These are phyloP conservation scores for Hyperopisus bebe DNA, from an alignment of 2,113 vertebrate genomes.

Conservation along the genomic window DNA sequence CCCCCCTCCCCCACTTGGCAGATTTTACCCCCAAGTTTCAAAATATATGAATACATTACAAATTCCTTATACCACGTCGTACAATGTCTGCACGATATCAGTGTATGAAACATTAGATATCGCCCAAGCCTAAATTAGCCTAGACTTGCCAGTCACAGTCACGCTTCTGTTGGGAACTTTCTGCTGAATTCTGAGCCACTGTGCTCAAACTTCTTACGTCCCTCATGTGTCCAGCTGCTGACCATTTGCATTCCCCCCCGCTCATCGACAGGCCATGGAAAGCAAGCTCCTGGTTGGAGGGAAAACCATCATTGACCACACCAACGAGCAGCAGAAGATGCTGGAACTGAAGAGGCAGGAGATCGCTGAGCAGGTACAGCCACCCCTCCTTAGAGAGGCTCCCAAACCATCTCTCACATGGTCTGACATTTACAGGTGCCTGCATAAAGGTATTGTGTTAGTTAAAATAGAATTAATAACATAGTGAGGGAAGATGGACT, in stretches of 20 bases:
- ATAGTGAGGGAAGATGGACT: background rate
- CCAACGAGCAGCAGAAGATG: constrained; percentile 85
- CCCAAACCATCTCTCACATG: background rate
- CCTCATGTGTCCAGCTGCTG: background rate
- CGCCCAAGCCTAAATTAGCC: background rate
- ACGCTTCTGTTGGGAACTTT: background rate
- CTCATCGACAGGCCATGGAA: constrained; percentile 67
- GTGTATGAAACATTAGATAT: background rate
- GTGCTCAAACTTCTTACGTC: background rate
- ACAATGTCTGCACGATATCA: background rate
- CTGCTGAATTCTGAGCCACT: background rate
- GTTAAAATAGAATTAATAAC: background rate
- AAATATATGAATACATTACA: background rate
- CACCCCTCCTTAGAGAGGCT: background rate
- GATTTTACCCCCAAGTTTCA: background rate
- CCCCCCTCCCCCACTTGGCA: background rate
- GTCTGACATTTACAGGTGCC: background rate
- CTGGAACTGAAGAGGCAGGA: constrained; percentile 78
- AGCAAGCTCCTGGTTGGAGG: constrained; percentile 82
- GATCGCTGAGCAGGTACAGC: constrained; percentile 70
- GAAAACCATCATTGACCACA: constrained; percentile 83
- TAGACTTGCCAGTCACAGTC: background rate
- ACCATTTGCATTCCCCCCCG: background rate
- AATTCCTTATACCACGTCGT: background rate
- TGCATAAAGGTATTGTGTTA: background rate